Evolutionary conservation across 1,140 invertebrate species (phyloP), one percentile per base, ranked within the genome.

Genomic region (Mylabris phalerata): DNA sequence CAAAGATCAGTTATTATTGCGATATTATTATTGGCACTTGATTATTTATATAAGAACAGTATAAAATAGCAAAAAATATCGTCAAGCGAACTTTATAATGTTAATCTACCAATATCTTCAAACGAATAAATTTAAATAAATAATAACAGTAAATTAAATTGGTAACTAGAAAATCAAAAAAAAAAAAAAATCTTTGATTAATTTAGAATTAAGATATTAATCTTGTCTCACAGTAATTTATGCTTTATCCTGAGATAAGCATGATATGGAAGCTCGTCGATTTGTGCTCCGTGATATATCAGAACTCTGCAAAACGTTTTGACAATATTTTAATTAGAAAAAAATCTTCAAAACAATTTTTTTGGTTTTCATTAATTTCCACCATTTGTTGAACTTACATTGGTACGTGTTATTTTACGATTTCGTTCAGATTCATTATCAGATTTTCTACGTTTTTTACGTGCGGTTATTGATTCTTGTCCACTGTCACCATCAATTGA

Each of bases 381-480:
- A 40, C 10, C 6, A 7, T 11, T 42, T 42, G 4, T 38, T 24
- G 19, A 55, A 63, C 65, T 66, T 63, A 68, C 69, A 49, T 62
- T 48, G 59, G 54, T 64, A 9, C 61, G 55, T 11, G 42, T 44
- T 13, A 59, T 57, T 57, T 72, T 72, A 49, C 60, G 42, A 58
- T 68, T 70, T 40, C 62, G 55, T 47, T 64, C 66, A 57, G 66
- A 66, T 24, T 73, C 72, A 50, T 55, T 66, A 63, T 73, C 72
- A 51, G 68, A 71, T 52, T 74, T 82, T 64, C 80, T 80, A 69
- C 84, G 80, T 64, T 87, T 86, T 74, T 93, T 93, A 72, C 92
- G 93, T n/a, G 89, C 87, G 38, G 89, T 85, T 25, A 93, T 81
- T 62, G 89, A 92, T 69, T 92, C 91, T 75, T 94, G 91, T 1